Conservation (phyloP, 2,888 invertebrate species). For the Nesidiocoris tenuis region DNA sequence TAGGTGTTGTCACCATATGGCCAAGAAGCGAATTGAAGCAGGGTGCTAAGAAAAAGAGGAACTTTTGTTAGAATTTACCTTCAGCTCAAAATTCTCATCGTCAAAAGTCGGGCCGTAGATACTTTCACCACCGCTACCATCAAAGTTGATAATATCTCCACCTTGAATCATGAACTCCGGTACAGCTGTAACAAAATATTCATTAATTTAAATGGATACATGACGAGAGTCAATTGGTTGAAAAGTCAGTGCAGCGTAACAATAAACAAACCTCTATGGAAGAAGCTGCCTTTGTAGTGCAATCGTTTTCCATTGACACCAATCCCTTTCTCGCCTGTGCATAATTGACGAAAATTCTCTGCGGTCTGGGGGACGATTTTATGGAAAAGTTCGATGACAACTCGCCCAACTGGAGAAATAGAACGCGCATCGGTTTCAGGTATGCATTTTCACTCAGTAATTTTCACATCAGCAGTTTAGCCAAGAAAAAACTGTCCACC, state of each 20-base stretch:
- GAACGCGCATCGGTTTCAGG: neutral
- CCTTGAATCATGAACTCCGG: constrained; percentile 88
- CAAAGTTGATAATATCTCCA: constrained; percentile 72
- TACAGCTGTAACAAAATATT: constrained; percentile 55
- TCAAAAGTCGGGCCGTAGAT: constrained; percentile 88
- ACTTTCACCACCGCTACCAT: constrained; percentile 90
- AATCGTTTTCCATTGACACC: constrained; percentile 70
- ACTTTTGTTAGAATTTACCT: too few relatives aligned
- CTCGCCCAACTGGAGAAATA: constrained; percentile 65
- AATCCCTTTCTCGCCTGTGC: constrained; percentile 84
- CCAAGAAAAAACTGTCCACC: too few relatives aligned
- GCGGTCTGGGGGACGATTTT: constrained; percentile 82
- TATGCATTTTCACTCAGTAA: too few relatives aligned
- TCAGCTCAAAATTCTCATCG: constrained; percentile 80
- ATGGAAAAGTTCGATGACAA: constrained; percentile 82
- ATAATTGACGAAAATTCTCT: constrained; percentile 88
- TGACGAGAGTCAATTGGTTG: too few relatives aligned
- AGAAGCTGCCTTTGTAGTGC: constrained; percentile 77
- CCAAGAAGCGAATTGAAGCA: too few relatives aligned
- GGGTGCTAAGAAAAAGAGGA: too few relatives aligned
- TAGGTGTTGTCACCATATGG: too few relatives aligned
- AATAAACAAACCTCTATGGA: constrained; percentile 68
- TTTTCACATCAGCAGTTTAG: too few relatives aligned
- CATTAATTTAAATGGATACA: too few relatives aligned
- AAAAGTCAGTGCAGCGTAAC: too few relatives aligned